Base-by-base conservation (phyloP, 2,113 vertebrate species). In the Caracal caracal region DNA sequence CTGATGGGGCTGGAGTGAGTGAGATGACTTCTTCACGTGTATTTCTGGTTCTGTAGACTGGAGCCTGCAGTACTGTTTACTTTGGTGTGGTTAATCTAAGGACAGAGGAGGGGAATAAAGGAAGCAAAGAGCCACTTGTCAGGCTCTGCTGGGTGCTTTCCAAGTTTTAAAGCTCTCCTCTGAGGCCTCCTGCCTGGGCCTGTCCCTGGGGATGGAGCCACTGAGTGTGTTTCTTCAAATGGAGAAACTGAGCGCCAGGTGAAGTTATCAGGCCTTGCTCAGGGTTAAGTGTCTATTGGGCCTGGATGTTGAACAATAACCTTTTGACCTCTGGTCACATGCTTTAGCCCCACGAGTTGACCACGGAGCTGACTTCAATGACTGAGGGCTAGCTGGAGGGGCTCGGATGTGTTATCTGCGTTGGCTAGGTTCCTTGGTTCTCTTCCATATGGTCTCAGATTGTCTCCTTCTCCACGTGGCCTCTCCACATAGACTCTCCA, bases 51-150 rank as follows among this genome's bases (percentile, higher is more conserved):
- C 76, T 84, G 61, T 59, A 47, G 40, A 24, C 76, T 35, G 94
- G 66, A 0, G n/a, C 61, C 43, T 76, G 24, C 7, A 65, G 20
- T 22, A 20, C 37, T 95, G 75, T 97, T 93, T 94, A 26, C 56
- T 85, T 89, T 85, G 78, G 78, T 80, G 86, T 92, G 43, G 37
- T 83, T 97, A 84, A 89, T 91, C 73, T 95, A 75, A 91, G 12
- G 87, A n/a, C 22, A 16, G 17, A 88, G n/a, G 22, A 63, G 16
- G 71, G 20, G 20, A 68, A 19, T 53, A 80, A 92, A 88, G 65
- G 82, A 78, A 51, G 65, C 70, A 82, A 78, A 87, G 88, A 92
- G 70, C 59, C 37, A 61, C 56, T 96, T 78, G 81, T 95, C 43
- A 73, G 70, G 37, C 81, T 71, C 10, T 40, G 51, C 61, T 92